Evolutionary conservation across 30 jellyfish, hydroid and myxozoan species (phyloP).

Genomic region (Hydra vulgaris): DNA sequence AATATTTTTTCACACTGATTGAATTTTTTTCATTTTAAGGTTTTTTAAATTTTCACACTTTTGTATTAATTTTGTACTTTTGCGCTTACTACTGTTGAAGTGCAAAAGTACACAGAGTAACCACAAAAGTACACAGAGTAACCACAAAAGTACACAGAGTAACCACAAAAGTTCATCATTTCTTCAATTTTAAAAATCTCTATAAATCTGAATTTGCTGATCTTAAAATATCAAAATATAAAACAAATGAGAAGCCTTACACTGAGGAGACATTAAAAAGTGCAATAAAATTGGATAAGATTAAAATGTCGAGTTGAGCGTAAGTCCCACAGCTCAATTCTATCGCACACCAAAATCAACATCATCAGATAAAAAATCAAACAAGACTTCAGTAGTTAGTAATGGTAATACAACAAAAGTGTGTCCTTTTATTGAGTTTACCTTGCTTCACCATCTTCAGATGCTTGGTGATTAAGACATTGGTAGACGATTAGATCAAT

Average conservation of each 20-base stretch:
- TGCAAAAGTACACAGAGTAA: too few species aligned
- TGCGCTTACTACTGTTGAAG: too few species aligned
- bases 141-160: neutral
- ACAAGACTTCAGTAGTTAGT: neutral
- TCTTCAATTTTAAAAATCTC: neutral
- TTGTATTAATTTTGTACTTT: too few species aligned
- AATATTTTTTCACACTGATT: too few species aligned
- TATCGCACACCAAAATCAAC: neutral
- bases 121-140: too few species aligned
- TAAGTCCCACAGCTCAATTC: neutral
- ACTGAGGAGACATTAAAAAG: neutral
- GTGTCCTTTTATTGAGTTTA: neutral
- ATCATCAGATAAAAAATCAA: neutral
- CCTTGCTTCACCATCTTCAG: neutral
- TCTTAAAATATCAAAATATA: neutral
- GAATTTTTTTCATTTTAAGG: too few species aligned
- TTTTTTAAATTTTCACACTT: too few species aligned
- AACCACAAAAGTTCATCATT: neutral
- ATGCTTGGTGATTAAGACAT: neutral
- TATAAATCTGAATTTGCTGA: neutral
- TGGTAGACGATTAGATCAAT: neutral
- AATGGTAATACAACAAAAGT: neutral
- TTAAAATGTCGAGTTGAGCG: neutral
- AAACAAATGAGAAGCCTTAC: neutral
- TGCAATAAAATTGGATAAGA: neutral